Percentiles rank a stretch among this genome's conserved stretches.
phyloP scores from a whole-genome alignment of 2,888 invertebrate genomes.

The Gari tellinella region DNA sequence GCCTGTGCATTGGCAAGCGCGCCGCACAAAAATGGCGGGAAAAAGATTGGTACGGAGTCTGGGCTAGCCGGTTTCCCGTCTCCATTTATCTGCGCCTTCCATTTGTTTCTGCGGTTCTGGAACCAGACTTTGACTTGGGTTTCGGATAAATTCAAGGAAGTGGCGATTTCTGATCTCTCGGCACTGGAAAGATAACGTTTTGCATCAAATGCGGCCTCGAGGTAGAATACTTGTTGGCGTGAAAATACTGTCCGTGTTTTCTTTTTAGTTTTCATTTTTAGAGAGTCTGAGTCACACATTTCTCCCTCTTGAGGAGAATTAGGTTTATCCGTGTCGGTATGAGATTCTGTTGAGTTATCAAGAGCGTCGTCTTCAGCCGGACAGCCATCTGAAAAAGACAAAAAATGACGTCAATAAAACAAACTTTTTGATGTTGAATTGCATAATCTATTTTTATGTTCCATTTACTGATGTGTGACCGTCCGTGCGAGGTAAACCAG shows the following conservation, averaged over 20 bases:
- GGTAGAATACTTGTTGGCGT: conserved; percentile 67
- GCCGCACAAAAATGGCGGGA: conserved; percentile 56
- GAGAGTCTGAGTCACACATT: background rate
- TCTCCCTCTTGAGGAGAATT: too few species aligned
- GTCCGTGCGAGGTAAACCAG: too few species aligned
- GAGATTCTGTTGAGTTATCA: too few species aligned
- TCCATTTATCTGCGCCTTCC: conserved; percentile 68
- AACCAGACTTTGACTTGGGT: conserved; percentile 73
- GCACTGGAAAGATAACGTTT: conserved; percentile 69
- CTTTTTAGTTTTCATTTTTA: conserved; percentile 60
- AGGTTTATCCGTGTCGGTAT: too few species aligned
- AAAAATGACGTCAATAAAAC: too few species aligned
- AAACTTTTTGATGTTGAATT: too few species aligned
- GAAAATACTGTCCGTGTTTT: conserved; percentile 72
- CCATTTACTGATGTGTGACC: too few species aligned
- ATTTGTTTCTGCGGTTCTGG: conserved; percentile 69
- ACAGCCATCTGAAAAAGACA: too few species aligned
- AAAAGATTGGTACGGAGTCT: conserved; percentile 43
- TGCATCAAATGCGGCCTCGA: conserved; percentile 69
- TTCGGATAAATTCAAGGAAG: conserved; percentile 64
- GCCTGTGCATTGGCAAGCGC: conserved; percentile 38
- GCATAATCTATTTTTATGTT: too few species aligned
- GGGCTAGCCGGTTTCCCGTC: conserved; percentile 48
- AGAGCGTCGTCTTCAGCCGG: too few species aligned
- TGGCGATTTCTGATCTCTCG: conserved; percentile 66